Evolutionary conservation across 2,113 vertebrate genomes (phyloP).

Genomic region (Elephas maximus): DNA sequence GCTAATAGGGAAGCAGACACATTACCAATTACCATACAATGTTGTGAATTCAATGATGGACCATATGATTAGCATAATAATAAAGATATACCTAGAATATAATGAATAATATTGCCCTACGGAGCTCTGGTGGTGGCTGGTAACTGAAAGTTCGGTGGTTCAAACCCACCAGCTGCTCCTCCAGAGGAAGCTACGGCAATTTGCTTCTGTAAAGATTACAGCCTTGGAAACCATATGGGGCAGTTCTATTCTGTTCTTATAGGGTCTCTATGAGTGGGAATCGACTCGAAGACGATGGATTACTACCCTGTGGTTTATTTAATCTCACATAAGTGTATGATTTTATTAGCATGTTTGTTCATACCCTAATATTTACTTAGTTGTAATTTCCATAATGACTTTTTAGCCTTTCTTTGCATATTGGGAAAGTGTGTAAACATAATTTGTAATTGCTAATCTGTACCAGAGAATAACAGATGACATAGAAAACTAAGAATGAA

Average conservation of each 20-base stretch:
- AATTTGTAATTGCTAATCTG: background rate
- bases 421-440: background rate
- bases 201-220: too few species aligned
- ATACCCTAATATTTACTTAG: background rate
- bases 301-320: slow-evolving; percentile 28
- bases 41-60: background rate
- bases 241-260: background rate
- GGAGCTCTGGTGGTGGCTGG: too few species aligned
- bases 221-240: too few species aligned
- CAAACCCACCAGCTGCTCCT: background rate
- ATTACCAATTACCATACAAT: background rate
- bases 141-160: background rate
- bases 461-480: background rate
- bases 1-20: background rate
- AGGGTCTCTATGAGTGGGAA: background rate
- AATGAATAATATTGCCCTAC: background rate
- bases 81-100: background rate
- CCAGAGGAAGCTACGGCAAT: background rate
- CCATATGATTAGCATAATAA: slow-evolving; percentile 52
- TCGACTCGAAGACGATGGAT: background rate
- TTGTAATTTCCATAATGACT: slow-evolving; percentile 33
- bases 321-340: background rate
- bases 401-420: slow-evolving; percentile 33
- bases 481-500: slow-evolving; percentile 9
- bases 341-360: slow-evolving; percentile 36